A percentile compares a stretch with the other conserved stretches of the same genome.
Conservation (phyloP, 2,797 vertebrate species). For the Pantherophis vulpinus region DNA sequence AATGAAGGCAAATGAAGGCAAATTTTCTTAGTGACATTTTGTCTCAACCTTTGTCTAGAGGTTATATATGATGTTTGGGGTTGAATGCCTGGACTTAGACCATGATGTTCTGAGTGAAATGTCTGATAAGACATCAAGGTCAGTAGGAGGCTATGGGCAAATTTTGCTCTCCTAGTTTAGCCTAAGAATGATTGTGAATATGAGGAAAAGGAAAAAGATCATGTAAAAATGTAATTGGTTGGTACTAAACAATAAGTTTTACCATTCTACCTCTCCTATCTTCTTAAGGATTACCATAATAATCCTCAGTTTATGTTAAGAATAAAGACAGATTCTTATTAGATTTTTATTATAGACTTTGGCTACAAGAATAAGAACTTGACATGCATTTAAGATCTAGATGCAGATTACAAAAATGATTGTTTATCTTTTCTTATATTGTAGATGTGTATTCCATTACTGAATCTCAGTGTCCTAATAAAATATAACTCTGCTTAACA, state of each 20-base stretch:
- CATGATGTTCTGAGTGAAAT: neutral
- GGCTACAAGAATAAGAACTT: neutral
- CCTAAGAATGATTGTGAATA: neutral
- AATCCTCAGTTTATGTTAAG: neutral
- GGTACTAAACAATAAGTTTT: neutral
- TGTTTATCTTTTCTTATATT: neutral
- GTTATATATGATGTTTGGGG: neutral
- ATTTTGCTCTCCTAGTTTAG: neutral
- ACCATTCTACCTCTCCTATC: neutral
- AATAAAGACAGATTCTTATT: neutral
- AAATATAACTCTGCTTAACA: neutral
- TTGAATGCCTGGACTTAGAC: neutral
- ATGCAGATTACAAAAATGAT: neutral
- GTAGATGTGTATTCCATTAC: neutral
- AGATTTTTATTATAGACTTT: neutral
- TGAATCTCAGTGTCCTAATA: neutral
- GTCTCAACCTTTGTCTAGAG: neutral
- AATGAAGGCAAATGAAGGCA: neutral
- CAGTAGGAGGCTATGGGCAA: neutral
- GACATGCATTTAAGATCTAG: neutral
- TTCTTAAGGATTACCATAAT: neutral
- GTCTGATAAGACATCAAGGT: neutral
- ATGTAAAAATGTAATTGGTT: neutral
- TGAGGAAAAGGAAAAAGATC: neutral
- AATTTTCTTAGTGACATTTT: neutral